A percentile compares a stretch with the other conserved stretches of the same genome.
Conservation (phyloP, 2,888 invertebrate genomes). For the Julus scanicus region DNA sequence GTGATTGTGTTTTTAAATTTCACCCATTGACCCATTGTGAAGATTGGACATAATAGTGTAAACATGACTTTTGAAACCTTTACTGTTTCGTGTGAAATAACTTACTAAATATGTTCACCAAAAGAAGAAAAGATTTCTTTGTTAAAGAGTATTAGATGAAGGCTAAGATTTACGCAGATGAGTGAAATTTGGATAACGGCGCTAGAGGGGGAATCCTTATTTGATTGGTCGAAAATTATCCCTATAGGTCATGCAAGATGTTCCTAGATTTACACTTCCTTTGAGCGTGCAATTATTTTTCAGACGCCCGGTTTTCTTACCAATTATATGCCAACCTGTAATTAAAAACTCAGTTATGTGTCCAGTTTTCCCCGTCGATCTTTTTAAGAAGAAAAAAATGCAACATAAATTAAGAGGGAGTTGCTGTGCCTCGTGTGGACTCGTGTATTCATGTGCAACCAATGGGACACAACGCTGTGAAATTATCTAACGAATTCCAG, state of each 20-base stretch:
- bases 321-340: conserved; percentile 10
- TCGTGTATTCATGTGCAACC: neutral
- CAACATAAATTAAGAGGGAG: conserved; percentile 7
- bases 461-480: neutral
- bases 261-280: neutral
- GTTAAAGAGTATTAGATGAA: neutral
- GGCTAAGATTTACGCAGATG: neutral
- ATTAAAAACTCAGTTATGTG: conserved; percentile 15
- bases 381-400: neutral
- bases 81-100: no score
- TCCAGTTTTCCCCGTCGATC: conserved; percentile 9
- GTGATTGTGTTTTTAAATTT: no score
- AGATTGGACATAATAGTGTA: no score
- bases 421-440: neutral
- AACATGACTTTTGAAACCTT: no score
- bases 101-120: no score
- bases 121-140: no score
- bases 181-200: neutral
- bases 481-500: conserved; percentile 2
- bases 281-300: conserved; percentile 11
- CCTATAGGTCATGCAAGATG: neutral
- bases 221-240: neutral
- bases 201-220: neutral
- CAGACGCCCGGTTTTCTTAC: conserved; percentile 2
- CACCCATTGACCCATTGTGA: no score